phyloP scores from a whole-genome alignment of 2,797 vertebrate genomes.

The Melanotaenia maccullochi region DNA sequence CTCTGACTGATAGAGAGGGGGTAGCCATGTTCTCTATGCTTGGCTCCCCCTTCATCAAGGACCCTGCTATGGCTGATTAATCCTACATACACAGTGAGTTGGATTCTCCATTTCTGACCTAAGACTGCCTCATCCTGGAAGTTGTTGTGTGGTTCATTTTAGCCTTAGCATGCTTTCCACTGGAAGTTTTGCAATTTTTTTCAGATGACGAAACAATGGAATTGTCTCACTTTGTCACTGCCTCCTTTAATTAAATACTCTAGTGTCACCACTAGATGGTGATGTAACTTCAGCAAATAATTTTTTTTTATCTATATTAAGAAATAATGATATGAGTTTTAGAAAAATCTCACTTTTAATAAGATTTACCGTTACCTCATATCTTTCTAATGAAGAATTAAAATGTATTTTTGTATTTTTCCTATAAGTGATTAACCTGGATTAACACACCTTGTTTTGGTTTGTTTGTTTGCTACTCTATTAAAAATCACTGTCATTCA shows the following conservation, averaged over 20 bases:
- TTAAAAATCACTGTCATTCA: not conserved
- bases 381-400: not conserved
- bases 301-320: too few species aligned
- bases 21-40: conserved; percentile 59
- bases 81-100: conserved; percentile 51
- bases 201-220: conserved; percentile 9
- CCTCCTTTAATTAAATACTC: not conserved
- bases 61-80: conserved; percentile 67
- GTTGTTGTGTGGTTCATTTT: conserved; percentile 38
- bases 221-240: not conserved
- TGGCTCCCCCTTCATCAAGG: conserved; percentile 62
- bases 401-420: not conserved
- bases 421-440: not conserved
- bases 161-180: conserved; percentile 12
- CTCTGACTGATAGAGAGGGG: conserved; percentile 71
- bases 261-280: conserved; percentile 70
- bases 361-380: not conserved
- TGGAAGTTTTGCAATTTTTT: conserved; percentile 6
- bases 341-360: not conserved
- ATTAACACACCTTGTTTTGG: not conserved
- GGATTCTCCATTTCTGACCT: conserved; percentile 43
- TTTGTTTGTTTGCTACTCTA: not conserved
- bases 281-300: conserved; percentile 1
- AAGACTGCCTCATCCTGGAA: conserved; percentile 60
- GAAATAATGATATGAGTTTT: not conserved